Evolutionary conservation across 2,113 vertebrate genomes (phyloP), one percentile per base, ranked within the genome.

Genomic region (Chelonoidis abingdonii): DNA sequence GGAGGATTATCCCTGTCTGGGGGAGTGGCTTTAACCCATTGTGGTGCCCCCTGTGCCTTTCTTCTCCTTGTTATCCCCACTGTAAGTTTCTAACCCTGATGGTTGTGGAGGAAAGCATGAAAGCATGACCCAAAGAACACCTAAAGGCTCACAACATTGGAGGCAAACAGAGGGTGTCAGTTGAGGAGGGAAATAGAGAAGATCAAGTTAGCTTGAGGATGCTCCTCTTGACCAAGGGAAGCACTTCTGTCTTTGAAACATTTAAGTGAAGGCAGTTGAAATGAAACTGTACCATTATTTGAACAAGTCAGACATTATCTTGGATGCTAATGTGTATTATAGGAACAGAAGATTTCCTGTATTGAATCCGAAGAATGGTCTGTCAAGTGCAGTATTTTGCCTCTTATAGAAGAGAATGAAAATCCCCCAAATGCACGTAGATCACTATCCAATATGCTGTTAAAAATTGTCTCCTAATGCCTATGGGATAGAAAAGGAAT

Each of bases 281-380:
- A 88, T 93, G 52, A 31, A 56, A 29, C 53, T 78, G 47, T 78
- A 86, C 29, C 47, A 78, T 89, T 84, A n/a, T 80, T 93, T 87
- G 88, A 93, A 86, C 83, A 93, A 88, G 90, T 95, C 92, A 65
- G 16, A 65, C 69, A 52, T 97, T 83, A 92, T 59, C 72, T 97
- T 94, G 91, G 80, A 93, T 1, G 2, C 78, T 84, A 93, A 47
- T 84, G 62, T 95, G 93, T 89, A 10, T 78, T 95, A 89, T 95
- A 95, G 89, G 91, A 44, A 86, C 82, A 93, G 62, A 62, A 94
- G 83, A 62, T 75, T 96, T 97, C 96, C 95, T 93, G 44, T 92
- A 94, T 94, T 90, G n/a, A 89, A 59, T 82, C 5, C 10, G 41
- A 94, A 93, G n/a, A 92, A 69, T 90, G 54, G 69, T 94, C 87